These are phyloP conservation scores for Pilophorus perplexus DNA, from an alignment of 2,888 invertebrate genomes.

Conservation along the genomic window DNA sequence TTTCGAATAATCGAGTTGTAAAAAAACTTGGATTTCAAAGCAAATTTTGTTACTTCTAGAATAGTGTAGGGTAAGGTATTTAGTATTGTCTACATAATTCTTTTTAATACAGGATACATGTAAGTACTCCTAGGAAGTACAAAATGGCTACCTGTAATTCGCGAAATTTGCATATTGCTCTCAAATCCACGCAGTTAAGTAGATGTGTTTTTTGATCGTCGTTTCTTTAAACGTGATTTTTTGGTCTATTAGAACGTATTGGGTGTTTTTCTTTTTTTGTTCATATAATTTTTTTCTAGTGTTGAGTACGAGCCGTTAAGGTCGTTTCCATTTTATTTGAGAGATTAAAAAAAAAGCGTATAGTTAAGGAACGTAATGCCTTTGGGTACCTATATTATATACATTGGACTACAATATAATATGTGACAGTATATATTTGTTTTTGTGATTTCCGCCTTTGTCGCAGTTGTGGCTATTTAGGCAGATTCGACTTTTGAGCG, in stretches of 20 bases:
- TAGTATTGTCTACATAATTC: neutral
- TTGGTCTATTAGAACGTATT: neutral
- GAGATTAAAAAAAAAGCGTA: neutral
- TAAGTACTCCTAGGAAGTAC: too few relatives aligned
- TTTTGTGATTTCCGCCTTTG: neutral
- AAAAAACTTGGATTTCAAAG: too few relatives aligned
- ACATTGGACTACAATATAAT: neutral
- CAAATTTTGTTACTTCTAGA: neutral
- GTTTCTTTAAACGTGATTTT: neutral
- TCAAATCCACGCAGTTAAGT: too few relatives aligned
- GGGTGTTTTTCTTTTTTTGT: neutral
- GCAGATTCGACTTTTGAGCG: too few relatives aligned
- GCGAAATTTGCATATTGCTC: too few relatives aligned
- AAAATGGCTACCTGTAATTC: too few relatives aligned
- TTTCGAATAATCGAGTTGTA: too few relatives aligned
- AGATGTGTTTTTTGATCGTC: neutral
- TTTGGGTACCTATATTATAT: neutral
- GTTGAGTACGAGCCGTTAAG: neutral
- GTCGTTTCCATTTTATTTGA: neutral
- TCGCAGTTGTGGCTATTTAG: neutral
- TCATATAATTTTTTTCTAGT: neutral
- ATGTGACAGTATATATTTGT: neutral
- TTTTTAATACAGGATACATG: too few relatives aligned
- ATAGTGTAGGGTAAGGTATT: neutral
- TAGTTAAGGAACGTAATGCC: neutral